A percentile compares a stretch with the other conserved stretches of the same genome.
These are phyloP conservation scores for Ochropacha duplaris DNA, from an alignment of 2,888 invertebrate species.

Conservation along the genomic window DNA sequence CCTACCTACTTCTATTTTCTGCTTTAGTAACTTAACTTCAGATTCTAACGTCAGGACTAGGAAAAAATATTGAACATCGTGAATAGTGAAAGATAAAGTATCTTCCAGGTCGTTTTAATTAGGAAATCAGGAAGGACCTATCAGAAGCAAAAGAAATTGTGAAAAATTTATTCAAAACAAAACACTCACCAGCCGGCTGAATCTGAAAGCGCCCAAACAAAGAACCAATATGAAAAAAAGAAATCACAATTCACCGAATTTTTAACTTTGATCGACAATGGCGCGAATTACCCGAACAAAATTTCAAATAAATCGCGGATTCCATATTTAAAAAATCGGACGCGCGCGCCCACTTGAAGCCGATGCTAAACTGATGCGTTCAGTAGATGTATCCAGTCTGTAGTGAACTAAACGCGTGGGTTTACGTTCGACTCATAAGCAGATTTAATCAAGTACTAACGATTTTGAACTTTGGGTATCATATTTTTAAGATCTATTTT, in stretches of 20 bases:
- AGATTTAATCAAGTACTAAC: slow-evolving; percentile 48
- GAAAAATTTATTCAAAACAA: background rate
- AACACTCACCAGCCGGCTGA: background rate
- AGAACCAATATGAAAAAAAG: background rate
- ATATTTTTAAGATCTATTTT: slow-evolving; percentile 33
- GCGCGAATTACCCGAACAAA: slow-evolving; percentile 26
- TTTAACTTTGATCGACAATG: slow-evolving; percentile 11
- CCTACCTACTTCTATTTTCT: too few relatives aligned
- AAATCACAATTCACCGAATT: background rate
- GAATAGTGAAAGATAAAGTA: background rate
- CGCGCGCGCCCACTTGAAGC: slow-evolving; percentile 61
- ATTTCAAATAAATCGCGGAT: slow-evolving; percentile 33
- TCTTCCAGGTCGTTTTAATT: background rate
- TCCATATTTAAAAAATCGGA: slow-evolving; percentile 46
- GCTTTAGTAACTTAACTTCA: background rate
- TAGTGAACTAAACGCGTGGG: slow-evolving; percentile 70
- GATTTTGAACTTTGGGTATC: slow-evolving; percentile 45
- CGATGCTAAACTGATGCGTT: slow-evolving; percentile 60
- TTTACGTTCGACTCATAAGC: slow-evolving; percentile 39
- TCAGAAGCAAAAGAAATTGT: background rate
- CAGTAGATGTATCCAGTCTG: slow-evolving; percentile 54
- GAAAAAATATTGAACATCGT: background rate
- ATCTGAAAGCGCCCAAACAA: background rate
- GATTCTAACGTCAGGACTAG: background rate
- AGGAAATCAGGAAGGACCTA: background rate